These are phyloP conservation scores for Onychostoma macrolepis DNA, from an alignment of 2,113 vertebrate species.

Conservation along the genomic window DNA sequence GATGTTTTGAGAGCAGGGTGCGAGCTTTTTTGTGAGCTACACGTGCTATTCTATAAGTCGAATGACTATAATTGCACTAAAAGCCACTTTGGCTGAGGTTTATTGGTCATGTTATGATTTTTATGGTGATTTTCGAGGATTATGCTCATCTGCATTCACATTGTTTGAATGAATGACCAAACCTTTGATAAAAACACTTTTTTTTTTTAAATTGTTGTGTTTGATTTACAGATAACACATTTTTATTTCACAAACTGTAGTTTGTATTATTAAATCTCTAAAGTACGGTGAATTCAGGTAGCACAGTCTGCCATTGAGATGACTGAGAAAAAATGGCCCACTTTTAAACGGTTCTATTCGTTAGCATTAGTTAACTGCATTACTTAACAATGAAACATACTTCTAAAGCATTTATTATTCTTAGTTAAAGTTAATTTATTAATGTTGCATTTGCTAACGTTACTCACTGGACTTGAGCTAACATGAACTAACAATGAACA, in stretches of 20 bases:
- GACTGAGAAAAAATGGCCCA: too few species aligned
- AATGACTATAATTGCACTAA: not conserved
- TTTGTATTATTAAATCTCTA: not conserved
- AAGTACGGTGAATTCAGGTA: too few species aligned
- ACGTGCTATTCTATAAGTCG: not conserved
- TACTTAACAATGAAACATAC: too few species aligned
- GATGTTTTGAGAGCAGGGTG: not conserved
- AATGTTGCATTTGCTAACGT: too few species aligned
- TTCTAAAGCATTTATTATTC: too few species aligned
- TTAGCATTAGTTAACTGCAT: too few species aligned
- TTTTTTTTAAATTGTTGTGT: not conserved
- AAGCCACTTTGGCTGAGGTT: not conserved
- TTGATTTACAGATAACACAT: not conserved
- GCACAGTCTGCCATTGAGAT: too few species aligned
- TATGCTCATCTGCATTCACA: fast-evolving
- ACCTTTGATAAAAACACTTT: not conserved
- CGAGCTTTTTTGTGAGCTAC: not conserved
- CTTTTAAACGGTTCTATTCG: too few species aligned
- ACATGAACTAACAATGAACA: too few species aligned
- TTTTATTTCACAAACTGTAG: not conserved
- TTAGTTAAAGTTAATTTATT: too few species aligned
- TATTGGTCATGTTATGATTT: not conserved
- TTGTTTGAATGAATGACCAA: not conserved
- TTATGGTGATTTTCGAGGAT: not conserved
- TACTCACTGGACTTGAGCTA: too few species aligned